Evolutionary conservation across 2,797 vertebrate species (phyloP).

Genomic region (Clarias laeviceps): DNA sequence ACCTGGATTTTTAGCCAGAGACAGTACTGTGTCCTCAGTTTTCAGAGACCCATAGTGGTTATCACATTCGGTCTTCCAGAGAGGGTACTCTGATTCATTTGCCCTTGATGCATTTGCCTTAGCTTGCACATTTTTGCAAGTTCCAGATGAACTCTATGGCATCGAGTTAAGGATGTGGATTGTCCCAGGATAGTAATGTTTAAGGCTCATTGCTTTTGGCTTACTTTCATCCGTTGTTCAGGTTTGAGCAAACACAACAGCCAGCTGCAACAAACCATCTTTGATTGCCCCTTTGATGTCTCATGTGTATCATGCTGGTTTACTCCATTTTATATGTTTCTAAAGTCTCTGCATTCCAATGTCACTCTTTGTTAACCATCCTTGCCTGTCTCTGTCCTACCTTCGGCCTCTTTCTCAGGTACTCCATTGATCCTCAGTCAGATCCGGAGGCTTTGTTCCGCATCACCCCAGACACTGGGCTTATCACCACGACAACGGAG

Average conservation of each 20-base stretch:
- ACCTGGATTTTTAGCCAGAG: background rate
- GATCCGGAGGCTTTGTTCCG: conserved; percentile 86
- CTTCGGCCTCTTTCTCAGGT: conserved; percentile 68
- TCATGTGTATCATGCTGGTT: background rate
- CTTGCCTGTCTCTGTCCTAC: conserved; percentile 22
- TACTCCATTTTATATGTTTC: background rate
- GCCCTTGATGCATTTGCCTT: background rate
- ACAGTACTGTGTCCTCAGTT: background rate
- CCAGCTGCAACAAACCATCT: background rate
- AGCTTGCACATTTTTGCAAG: background rate
- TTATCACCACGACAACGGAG: conserved; percentile 81
- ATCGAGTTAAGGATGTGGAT: background rate
- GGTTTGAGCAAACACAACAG: background rate
- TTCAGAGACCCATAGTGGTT: background rate
- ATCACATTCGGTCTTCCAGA: background rate
- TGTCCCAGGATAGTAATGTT: background rate
- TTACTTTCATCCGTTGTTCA: background rate
- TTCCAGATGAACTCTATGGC: background rate
- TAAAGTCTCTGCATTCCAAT: conserved; percentile 17
- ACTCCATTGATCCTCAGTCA: conserved; percentile 87
- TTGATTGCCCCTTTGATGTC: background rate
- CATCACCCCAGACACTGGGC: conserved; percentile 83
- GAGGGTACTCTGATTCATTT: background rate
- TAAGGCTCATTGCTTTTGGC: background rate
- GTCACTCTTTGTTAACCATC: conserved; percentile 17